These are phyloP conservation scores for Conchocele bisecta DNA, from an alignment of 2,888 invertebrate species.

Conservation along the genomic window DNA sequence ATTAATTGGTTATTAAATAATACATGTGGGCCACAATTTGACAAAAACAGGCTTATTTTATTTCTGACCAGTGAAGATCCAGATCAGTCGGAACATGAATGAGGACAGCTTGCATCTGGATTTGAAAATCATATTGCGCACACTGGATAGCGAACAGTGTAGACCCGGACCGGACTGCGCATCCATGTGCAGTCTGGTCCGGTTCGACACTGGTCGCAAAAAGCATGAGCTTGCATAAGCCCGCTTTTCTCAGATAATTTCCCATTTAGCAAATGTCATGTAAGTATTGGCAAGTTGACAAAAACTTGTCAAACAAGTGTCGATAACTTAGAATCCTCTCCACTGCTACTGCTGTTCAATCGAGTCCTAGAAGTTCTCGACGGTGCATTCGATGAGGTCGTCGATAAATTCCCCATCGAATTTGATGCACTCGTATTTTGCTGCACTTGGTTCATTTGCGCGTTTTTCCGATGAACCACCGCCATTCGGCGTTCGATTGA, in stretches of 20 bases:
- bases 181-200: too few species aligned
- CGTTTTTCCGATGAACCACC: slow-evolving; percentile 44
- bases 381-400: slow-evolving; percentile 28
- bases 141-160: background rate
- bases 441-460: slow-evolving; percentile 15
- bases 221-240: background rate
- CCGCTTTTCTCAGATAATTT: background rate
- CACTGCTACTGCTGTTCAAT: slow-evolving; percentile 51
- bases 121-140: background rate
- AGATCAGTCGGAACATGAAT: too few species aligned
- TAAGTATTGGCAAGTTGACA: background rate
- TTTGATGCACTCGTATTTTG: slow-evolving; percentile 3
- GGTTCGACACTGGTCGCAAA: background rate
- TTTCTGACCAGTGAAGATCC: too few species aligned
- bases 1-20: too few species aligned
- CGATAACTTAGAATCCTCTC: slow-evolving; percentile 51
- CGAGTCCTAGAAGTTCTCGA: slow-evolving; percentile 16
- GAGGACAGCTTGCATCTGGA: too few species aligned
- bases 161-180: background rate
- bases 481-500: slow-evolving; percentile 54
- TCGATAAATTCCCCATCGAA: slow-evolving; percentile 30
- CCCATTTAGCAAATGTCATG: too few species aligned
- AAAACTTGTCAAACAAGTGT: slow-evolving; percentile 33
- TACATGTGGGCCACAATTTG: too few species aligned
- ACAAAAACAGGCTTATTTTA: too few species aligned